Evolutionary conservation across 2,888 invertebrate genomes (phyloP), one percentile per base, ranked within the genome.

Genomic region (Euzetes globulus): DNA sequence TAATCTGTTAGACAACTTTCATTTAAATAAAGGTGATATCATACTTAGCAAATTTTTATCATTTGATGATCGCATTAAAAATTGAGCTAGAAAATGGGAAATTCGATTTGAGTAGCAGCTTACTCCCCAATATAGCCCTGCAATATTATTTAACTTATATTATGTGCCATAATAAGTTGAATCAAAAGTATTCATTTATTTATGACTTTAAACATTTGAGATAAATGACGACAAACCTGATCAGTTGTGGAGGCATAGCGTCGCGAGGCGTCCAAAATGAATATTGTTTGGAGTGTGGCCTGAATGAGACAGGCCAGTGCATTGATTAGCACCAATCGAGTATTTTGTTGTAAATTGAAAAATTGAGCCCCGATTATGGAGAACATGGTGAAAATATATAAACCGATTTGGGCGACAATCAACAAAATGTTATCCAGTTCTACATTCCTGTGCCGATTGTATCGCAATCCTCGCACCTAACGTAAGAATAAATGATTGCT

Each of bases 311-410:
- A 91, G 0, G 91, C 90, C 60, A 93, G 81, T 0, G 93, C 92
- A 19, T 74, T 75, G 33, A 93, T 86, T 60, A 94, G 84, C 45
- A 93, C 91, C 33, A 94, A 83, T 72, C 91, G 88, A 7, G 91
- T 91, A 79, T 81, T 80, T 29, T 80, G 75, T 50, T 82, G 79
- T 25, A 82, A 80, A n/a, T 91, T 89, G 5, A 80, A 76, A 79
- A 94, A 93, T 81, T 93, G 92, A 3, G 93, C 93, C 0, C 95
- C 94, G 76, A 95, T 92, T 75, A 96, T 92, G 13, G 94, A 93
- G 82, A 95, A 94, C 58, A 92, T 91, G 77, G 92, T 91, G 82
- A 94, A 94, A 78, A 95, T 90, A 82, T 94, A 94, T 85, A 94
- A 91, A 11, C 96, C 96, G 1, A 92, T 92, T 82, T 96, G 93